A percentile compares a stretch with the other conserved stretches of the same genome.
These are phyloP conservation scores for Drosophila virilis DNA, from an alignment of 1,140 invertebrate species.

Conservation along the genomic window DNA sequence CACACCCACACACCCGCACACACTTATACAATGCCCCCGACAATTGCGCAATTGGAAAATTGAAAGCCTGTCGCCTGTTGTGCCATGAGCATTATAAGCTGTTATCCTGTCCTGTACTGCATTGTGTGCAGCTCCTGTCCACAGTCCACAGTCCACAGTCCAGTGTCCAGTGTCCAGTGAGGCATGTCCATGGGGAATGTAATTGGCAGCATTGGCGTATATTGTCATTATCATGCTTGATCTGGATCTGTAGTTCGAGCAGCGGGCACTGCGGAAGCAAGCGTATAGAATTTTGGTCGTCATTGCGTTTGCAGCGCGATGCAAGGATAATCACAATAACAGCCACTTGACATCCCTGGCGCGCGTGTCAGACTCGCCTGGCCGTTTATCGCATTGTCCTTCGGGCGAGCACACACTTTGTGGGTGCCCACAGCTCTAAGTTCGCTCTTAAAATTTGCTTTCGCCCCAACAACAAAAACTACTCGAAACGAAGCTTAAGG, in stretches of 20 bases:
- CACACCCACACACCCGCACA: not conserved
- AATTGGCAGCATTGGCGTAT: slow-evolving; percentile 34
- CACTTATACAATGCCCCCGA: not conserved
- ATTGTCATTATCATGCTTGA: slow-evolving; percentile 31
- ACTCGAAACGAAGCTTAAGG: too few relatives aligned
- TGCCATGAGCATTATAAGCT: slow-evolving; percentile 4
- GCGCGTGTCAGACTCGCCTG: too few relatives aligned
- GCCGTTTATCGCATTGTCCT: slow-evolving; percentile 8
- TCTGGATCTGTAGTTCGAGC: slow-evolving; percentile 9
- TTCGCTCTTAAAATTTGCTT: not conserved
- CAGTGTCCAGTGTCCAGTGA: not conserved
- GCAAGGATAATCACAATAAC: slow-evolving; percentile 27
- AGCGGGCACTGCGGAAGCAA: not conserved
- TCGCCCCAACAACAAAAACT: not conserved
- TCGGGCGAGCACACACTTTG: not conserved
- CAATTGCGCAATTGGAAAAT: slow-evolving; percentile 25
- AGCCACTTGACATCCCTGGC: slow-evolving; percentile 19
- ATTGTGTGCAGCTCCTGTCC: too few relatives aligned
- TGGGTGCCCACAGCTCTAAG: not conserved
- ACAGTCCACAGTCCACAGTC: not conserved
- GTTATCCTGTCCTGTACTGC: not conserved
- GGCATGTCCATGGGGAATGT: slow-evolving; percentile 2
- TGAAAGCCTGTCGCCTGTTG: slow-evolving; percentile 8
- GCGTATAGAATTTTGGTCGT: slow-evolving; percentile 9
- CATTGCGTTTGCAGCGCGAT: slow-evolving; percentile 8